These are phyloP conservation scores for Drosophila maculinotata DNA, from an alignment of 2,888 invertebrate species.

Conservation along the genomic window DNA sequence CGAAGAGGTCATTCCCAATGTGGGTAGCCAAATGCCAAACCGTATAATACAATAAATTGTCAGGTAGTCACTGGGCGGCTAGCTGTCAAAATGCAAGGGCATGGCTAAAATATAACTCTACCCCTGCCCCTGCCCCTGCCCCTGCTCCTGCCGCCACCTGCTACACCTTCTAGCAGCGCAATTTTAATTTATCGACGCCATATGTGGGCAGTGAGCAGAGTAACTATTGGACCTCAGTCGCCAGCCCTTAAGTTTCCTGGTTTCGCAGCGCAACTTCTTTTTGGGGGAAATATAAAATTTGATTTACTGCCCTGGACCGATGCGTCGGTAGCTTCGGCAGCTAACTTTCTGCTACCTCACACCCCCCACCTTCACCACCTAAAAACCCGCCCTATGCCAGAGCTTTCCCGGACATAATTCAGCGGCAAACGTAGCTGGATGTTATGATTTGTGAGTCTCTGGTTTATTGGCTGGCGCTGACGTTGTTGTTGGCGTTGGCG, in stretches of 20 bases:
- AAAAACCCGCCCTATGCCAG: background rate
- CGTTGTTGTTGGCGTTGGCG: too few relatives aligned
- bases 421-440: slow-evolving; percentile 70
- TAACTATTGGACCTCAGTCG: slow-evolving; percentile 62
- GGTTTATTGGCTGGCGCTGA: slow-evolving; percentile 54
- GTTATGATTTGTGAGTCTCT: slow-evolving; percentile 75
- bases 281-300: slow-evolving; percentile 84
- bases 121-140: background rate
- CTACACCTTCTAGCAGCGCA: slow-evolving; percentile 49
- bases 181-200: slow-evolving; percentile 85
- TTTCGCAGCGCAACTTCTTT: slow-evolving; percentile 57
- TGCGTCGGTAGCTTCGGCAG: slow-evolving; percentile 52
- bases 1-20: slow-evolving; percentile 62
- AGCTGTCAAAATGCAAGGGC: slow-evolving; percentile 75
- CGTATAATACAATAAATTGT: slow-evolving; percentile 78
- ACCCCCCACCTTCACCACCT: background rate
- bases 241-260: slow-evolving; percentile 54
- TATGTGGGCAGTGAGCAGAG: slow-evolving; percentile 76
- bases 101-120: slow-evolving; percentile 59
- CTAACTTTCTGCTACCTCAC: slow-evolving; percentile 33
- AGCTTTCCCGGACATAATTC: slow-evolving; percentile 66
- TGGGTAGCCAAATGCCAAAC: slow-evolving; percentile 63
- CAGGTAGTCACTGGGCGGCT: slow-evolving; percentile 69
- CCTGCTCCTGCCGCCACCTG: background rate
- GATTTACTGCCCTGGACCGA: slow-evolving; percentile 81